Evolutionary conservation across 2,113 vertebrate species (phyloP), one percentile per base, ranked within the genome.

Genomic region (Xenopus borealis): DNA sequence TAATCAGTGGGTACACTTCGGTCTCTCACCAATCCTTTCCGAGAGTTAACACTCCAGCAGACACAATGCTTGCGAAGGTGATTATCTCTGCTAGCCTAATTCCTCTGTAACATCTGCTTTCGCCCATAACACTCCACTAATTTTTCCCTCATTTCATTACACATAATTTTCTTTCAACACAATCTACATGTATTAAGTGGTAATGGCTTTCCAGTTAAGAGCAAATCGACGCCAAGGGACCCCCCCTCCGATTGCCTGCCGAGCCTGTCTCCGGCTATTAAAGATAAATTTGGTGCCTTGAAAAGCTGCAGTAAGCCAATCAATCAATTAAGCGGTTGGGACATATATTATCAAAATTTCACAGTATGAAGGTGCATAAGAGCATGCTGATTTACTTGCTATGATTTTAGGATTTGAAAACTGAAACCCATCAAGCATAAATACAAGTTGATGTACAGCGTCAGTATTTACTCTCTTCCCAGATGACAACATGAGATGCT

Each of bases 161-260:
- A 91, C 92, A 93, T 90, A 94, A 92, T 94, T 93, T 93, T 91
- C 91, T 94, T 92, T 91, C 89, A 94, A 95, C 93, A 94, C 94
- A 94, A 94, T 94, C 93, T 94, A 94, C 93, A 94, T 94, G 93
- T 94, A 94, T 94, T 95, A 94, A 94, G 93, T 92, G 92, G 90
- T 96, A 96, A 96, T 95, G 94, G 95, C 94, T 95, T 95, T 92
- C 92, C 88, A 92, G 93, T 95, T 96, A 95, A 96, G 93, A 96
- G 94, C 94, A 96, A 96, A 97, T 95, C 93, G 93, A 95, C 92
- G 93, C 92, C 93, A 92, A 89, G 94, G 94, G 94, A 95, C 92
- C 86, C 86, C 87, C 90, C 85, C 86, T 88, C 88, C 88, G 83
- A 91, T 91, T 93, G 90, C 89, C 90, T 89, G 87, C 90, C 80